Base-by-base conservation (phyloP, 1,140 invertebrate species). In the Dendrolimus punctatus region DNA sequence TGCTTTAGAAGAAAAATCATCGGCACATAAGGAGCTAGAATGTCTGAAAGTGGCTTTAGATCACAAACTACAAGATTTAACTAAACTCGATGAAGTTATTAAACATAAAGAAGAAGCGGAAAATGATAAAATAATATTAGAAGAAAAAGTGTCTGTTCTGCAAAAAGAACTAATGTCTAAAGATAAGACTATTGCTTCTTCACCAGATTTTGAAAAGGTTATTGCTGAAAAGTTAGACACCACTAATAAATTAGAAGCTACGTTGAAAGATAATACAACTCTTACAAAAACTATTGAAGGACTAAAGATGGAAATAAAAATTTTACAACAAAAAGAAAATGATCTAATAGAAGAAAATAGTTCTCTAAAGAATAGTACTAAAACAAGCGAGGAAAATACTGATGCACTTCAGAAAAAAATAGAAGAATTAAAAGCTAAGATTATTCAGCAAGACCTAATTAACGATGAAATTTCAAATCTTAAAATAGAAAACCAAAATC, bases 41-140 rank as follows among this genome's bases (percentile, higher is more conserved):
- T 66, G 52, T 8, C 44, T 60, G 40, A 83, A 78, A 46, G 53
- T 65, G 38, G 49, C 59, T 5, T 62, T 80, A 53, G 64, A 80
- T 46, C 60, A 76, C 47, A 76, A 68, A 55, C 64, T 77, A 46
- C 73, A 71, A 51, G 72, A 76, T 6, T 53, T 76, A 60, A 62
- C 36, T 23, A 76, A 70, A 58, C 41, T 73, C 39, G 59, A 84
- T 36, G 66, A 71, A 54, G 53, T 76, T 6, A 41, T 65, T 42
- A 66, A 65, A 60, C 60, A 70, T 66, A 74, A 76, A 71, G 49
- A 71, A 58, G 63, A 76, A 62, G 44, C 74, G 59, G 62, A 73
- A 63, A 64, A 55, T 52, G 60, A 66, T 55, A 63, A 76, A 65
- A 41, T 51, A 10, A 66, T 70, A 49, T 57, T 75, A 43, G 67